Evolutionary conservation across 2,113 vertebrate genomes (phyloP).

Genomic region (Phaethon lepturus): DNA sequence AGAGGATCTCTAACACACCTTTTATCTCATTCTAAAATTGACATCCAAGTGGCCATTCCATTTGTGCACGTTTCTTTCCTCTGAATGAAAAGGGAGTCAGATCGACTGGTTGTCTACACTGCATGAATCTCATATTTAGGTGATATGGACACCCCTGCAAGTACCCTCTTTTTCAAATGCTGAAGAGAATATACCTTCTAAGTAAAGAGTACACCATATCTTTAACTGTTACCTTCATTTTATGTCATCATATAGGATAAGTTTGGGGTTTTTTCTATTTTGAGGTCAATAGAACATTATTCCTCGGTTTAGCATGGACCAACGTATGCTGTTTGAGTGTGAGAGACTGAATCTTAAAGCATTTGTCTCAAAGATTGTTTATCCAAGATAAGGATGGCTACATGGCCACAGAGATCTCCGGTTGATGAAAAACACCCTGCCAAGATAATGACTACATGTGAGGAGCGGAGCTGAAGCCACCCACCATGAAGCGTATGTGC

Average conservation of each 20-base stretch:
- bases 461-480: no score
- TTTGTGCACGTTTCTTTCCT: not conserved
- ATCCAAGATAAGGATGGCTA: no score
- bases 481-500: no score
- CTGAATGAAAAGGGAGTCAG: not conserved
- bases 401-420: no score
- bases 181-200: not conserved
- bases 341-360: no score
- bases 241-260: not conserved
- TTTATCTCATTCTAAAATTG: not conserved
- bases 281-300: not conserved
- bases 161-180: not conserved
- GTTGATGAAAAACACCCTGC: no score
- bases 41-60: not conserved
- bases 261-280: not conserved
- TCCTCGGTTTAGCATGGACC: not conserved
- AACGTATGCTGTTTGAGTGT: not conserved
- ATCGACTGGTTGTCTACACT: fast-evolving
- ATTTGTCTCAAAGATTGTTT: no score
- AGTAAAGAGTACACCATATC: not conserved
- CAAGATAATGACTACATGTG: no score
- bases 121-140: fast-evolving
- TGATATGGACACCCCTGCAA: fast-evolving
- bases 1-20: not conserved
- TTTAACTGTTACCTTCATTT: not conserved